These are phyloP conservation scores for Sipunculus nudus DNA, from an alignment of 2,888 invertebrate genomes.

Conservation along the genomic window DNA sequence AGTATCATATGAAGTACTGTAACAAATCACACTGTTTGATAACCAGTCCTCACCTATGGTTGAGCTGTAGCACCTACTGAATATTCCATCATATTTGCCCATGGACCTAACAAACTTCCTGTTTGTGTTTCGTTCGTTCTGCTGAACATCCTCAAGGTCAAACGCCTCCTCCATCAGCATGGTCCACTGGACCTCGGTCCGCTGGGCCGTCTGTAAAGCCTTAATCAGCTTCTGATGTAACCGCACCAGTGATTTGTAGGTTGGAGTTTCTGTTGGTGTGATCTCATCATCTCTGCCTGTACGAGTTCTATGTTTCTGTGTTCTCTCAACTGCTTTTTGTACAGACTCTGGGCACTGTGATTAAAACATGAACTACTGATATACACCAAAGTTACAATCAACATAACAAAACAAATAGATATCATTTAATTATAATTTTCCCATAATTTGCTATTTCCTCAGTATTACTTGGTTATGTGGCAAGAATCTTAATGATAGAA, in stretches of 20 bases:
- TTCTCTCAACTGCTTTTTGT: slow-evolving; percentile 40
- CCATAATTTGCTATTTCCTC: too few relatives aligned
- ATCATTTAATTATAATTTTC: too few relatives aligned
- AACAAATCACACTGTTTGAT: too few relatives aligned
- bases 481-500: too few relatives aligned
- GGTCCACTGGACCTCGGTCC: slow-evolving; percentile 92
- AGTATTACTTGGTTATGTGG: too few relatives aligned
- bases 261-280: slow-evolving; percentile 53
- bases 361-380: slow-evolving; percentile 2
- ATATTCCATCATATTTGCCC: slow-evolving; percentile 50
- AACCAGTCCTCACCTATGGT: slow-evolving; percentile 56
- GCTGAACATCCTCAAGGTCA: slow-evolving; percentile 86
- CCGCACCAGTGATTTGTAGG: slow-evolving; percentile 85
- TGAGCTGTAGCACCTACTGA: slow-evolving; percentile 59
- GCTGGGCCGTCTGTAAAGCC: slow-evolving; percentile 85
- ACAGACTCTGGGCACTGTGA: slow-evolving; percentile 62
- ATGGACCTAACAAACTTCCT: slow-evolving; percentile 40
- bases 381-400: neutral
- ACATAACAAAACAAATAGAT: neutral
- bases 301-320: slow-evolving; percentile 17
- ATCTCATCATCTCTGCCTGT: slow-evolving; percentile 61
- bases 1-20: too few relatives aligned
- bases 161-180: slow-evolving; percentile 78
- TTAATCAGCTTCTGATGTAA: slow-evolving; percentile 74
- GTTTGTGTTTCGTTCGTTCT: slow-evolving; percentile 73